phyloP scores from a whole-genome alignment of 2,888 invertebrate genomes.

The Lasioglossum zephyrum region DNA sequence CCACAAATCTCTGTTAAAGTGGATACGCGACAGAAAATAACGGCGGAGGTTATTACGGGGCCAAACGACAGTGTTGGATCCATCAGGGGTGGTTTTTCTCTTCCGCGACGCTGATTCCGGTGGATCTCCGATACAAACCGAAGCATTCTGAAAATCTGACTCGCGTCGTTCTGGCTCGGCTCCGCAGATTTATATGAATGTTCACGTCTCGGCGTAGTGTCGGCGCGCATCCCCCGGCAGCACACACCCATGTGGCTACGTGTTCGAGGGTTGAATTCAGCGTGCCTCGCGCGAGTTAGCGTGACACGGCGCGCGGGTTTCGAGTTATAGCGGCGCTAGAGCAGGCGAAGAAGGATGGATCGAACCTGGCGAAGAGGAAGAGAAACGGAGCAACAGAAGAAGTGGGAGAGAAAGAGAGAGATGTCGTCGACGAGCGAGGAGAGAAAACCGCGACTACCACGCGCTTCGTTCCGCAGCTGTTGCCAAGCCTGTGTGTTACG shows the following conservation, averaged over 20 bases:
- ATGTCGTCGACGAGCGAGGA: constrained; percentile 26
- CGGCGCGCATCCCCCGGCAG: background rate
- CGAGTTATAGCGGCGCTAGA: constrained; percentile 1
- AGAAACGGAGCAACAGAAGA: constrained; percentile 24
- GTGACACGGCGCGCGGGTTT: background rate
- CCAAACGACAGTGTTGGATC: background rate
- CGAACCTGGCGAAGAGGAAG: background rate
- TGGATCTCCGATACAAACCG: constrained; percentile 1
- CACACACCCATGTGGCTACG: background rate
- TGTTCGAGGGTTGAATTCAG: background rate
- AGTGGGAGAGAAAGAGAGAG: constrained; percentile 1
- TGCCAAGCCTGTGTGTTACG: constrained; percentile 74
- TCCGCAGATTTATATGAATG: background rate
- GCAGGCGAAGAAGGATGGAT: constrained; percentile 1
- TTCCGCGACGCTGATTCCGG: background rate
- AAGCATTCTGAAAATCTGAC: background rate
- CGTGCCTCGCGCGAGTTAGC: background rate
- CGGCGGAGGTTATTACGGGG: background rate
- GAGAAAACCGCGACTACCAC: constrained; percentile 67
- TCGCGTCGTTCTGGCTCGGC: background rate
- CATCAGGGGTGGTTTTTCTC: background rate
- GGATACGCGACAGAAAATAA: background rate
- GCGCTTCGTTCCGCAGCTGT: constrained; percentile 74
- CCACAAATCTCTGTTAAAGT: background rate
- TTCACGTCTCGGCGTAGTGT: background rate